Evolutionary conservation across 2,888 invertebrate species (phyloP).

Genomic region (Drosophila pseudotakahashii): DNA sequence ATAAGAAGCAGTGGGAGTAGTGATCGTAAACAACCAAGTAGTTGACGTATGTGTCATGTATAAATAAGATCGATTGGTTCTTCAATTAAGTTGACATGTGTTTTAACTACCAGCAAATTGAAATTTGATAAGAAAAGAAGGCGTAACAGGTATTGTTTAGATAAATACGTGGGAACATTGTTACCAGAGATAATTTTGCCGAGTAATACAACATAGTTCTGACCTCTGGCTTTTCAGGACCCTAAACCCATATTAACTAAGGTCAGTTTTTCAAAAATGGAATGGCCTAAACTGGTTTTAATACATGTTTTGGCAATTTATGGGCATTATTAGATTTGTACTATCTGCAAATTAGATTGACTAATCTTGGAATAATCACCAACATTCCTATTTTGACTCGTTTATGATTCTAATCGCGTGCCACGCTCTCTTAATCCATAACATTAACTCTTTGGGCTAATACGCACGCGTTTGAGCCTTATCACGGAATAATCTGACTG

Average conservation of each 20-base stretch:
- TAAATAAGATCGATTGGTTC: constrained; percentile 28
- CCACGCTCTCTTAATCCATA: constrained; percentile 18
- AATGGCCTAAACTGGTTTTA: background rate
- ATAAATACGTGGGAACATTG: constrained; percentile 1
- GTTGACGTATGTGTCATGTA: constrained; percentile 18
- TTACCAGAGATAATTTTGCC: background rate
- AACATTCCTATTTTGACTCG: background rate
- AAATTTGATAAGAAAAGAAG: constrained; percentile 7
- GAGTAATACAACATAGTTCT: background rate
- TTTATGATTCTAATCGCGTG: constrained; percentile 31
- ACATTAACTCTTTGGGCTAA: constrained; percentile 8
- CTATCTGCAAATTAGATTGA: constrained; percentile 1
- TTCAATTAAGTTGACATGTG: constrained; percentile 36
- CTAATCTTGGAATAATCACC: constrained; percentile 3
- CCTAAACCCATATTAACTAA: background rate
- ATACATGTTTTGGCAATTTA: background rate
- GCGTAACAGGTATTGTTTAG: background rate
- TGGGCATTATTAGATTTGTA: background rate
- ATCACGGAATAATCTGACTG: constrained; percentile 31
- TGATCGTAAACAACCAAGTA: constrained; percentile 21
- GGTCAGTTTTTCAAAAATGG: constrained; percentile 12
- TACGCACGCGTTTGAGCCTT: constrained; percentile 12
- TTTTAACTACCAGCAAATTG: constrained; percentile 3
- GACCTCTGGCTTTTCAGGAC: background rate
- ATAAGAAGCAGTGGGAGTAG: constrained; percentile 9